Conservation (phyloP, 2,888 invertebrate genomes). For the Sarcophaga carnaria region DNA sequence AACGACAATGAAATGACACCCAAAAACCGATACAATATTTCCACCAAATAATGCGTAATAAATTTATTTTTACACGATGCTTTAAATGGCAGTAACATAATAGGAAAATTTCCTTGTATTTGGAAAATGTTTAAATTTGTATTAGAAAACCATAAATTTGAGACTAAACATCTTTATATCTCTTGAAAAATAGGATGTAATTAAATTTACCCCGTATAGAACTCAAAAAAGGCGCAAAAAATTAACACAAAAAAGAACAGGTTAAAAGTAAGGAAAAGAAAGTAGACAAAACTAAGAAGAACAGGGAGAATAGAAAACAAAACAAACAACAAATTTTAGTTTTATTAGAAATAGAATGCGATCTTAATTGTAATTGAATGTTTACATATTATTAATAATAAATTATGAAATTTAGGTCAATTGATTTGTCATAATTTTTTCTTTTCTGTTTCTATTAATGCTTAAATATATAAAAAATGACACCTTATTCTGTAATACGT, state of each 20-base stretch:
- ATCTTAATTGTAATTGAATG: constrained; percentile 21
- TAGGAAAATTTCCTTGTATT: not conserved
- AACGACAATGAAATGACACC: not conserved
- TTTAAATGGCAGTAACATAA: not conserved
- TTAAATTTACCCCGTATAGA: not conserved
- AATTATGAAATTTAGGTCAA: constrained; percentile 47
- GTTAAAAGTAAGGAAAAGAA: not conserved
- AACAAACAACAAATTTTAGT: not conserved
- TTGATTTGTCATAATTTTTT: not conserved
- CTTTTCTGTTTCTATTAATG: not conserved
- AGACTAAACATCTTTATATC: not conserved
- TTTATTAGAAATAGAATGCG: not conserved
- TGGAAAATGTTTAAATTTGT: not conserved
- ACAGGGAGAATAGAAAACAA: not conserved
- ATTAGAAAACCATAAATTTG: constrained; percentile 24
- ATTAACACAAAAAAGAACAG: not conserved
- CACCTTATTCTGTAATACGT: constrained; percentile 26
- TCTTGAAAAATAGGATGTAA: not conserved
- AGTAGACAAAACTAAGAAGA: too few species aligned
- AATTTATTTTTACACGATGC: not conserved
- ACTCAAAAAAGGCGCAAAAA: not conserved
- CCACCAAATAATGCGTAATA: constrained; percentile 9
- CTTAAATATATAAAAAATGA: constrained; percentile 28
- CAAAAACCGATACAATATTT: constrained; percentile 12
- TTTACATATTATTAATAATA: constrained; percentile 28